phyloP scores from a whole-genome alignment of 2,888 invertebrate species.

The Amphimallon solstitiale region DNA sequence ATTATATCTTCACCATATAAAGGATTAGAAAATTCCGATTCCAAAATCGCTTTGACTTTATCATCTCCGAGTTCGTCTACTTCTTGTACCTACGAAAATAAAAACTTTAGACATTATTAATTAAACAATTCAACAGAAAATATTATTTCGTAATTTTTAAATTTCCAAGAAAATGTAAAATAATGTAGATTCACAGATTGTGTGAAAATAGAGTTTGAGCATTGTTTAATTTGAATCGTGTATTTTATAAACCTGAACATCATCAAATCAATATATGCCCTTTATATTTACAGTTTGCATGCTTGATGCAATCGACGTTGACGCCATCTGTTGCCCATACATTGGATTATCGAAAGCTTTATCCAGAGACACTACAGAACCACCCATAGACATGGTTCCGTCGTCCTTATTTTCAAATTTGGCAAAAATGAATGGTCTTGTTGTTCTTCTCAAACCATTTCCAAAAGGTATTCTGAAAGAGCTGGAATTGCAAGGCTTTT shows the following conservation, averaged over 20 bases:
- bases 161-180: too few species aligned
- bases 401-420: constrained; percentile 52
- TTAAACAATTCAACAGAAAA: too few species aligned
- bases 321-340: constrained; percentile 44
- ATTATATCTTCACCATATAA: constrained; percentile 20
- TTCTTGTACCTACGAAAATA: background rate
- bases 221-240: too few species aligned
- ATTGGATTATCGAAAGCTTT: constrained; percentile 56
- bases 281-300: constrained; percentile 31
- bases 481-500: too few species aligned
- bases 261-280: background rate
- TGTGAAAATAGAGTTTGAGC: too few species aligned
- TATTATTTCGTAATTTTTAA: too few species aligned
- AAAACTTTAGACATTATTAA: background rate
- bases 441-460: constrained; percentile 2
- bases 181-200: too few species aligned
- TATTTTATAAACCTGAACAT: too few species aligned
- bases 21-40: constrained; percentile 9
- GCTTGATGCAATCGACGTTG: constrained; percentile 23
- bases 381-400: constrained; percentile 50
- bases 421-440: constrained; percentile 45
- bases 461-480: too few species aligned
- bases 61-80: constrained; percentile 5
- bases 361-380: constrained; percentile 52
- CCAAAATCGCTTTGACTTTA: background rate